Conservation (phyloP, 2,888 invertebrate species). For the Hanleya hanleyi region DNA sequence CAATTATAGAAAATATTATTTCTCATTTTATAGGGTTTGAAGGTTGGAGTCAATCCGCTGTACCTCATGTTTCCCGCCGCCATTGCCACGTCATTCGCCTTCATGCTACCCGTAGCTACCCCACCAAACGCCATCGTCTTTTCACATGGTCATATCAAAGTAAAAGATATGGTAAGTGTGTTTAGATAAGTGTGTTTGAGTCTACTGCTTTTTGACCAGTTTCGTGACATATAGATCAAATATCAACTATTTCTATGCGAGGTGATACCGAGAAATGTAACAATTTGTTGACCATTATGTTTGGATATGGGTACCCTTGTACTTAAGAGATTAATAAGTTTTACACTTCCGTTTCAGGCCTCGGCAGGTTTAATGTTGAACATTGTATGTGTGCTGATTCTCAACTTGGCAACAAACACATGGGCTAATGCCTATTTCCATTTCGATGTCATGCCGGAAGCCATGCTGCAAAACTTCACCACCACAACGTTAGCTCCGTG, state of each 20-base stretch:
- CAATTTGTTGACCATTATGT: too few species aligned
- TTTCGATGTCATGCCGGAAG: constrained; percentile 77
- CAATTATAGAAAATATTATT: too few species aligned
- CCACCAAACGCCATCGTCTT: constrained; percentile 96
- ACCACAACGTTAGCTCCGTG: too few species aligned
- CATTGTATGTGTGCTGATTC: constrained; percentile 81
- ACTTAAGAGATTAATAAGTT: too few species aligned
- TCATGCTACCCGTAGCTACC: constrained; percentile 95
- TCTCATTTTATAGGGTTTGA: constrained; percentile 79
- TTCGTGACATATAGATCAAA: too few species aligned
- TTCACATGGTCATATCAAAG: constrained; percentile 73
- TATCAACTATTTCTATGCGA: too few species aligned
- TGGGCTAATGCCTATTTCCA: constrained; percentile 83
- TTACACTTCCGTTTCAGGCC: constrained; percentile 75
- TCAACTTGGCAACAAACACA: constrained; percentile 83
- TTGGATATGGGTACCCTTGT: too few species aligned
- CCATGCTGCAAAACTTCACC: background rate
- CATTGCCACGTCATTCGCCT: constrained; percentile 89
- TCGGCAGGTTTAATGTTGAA: constrained; percentile 87
- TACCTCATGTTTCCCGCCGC: constrained; percentile 93
- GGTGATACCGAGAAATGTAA: too few species aligned
- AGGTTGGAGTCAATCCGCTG: constrained; percentile 85
- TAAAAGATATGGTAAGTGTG: constrained; percentile 71
- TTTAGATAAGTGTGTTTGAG: background rate
- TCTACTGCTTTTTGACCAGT: background rate